Evolutionary conservation across 2,113 vertebrate genomes (phyloP).

Genomic region (Silurus glanis): DNA sequence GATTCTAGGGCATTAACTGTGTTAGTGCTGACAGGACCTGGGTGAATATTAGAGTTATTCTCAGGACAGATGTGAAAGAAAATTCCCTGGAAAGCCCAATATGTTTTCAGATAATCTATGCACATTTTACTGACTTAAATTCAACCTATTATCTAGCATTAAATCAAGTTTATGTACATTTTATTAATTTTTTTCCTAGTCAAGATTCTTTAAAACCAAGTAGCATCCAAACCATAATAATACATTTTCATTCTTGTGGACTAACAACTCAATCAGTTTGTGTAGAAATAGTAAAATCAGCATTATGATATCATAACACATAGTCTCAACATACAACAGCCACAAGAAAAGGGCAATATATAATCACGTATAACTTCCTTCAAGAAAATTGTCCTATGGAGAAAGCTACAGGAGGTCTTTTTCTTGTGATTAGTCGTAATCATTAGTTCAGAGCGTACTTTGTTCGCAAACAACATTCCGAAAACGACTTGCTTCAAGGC

Average conservation of each 20-base stretch:
- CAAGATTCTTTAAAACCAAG: too few species aligned
- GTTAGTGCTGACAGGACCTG: slow-evolving; percentile 45
- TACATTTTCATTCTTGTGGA: background rate
- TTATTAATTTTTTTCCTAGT: too few species aligned
- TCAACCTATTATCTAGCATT: background rate
- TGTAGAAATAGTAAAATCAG: background rate
- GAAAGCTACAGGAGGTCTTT: background rate
- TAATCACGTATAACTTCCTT: background rate
- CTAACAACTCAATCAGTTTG: background rate
- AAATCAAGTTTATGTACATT: background rate
- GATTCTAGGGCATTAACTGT: slow-evolving; percentile 58
- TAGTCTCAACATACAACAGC: background rate
- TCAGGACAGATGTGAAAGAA: slow-evolving; percentile 33
- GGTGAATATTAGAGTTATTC: slow-evolving; percentile 15
- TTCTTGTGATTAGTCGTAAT: background rate
- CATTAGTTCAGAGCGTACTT: background rate
- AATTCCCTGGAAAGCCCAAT: background rate
- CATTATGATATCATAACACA: background rate
- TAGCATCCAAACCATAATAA: too few species aligned
- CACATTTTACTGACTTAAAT: background rate
- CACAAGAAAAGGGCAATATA: background rate
- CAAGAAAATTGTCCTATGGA: background rate
- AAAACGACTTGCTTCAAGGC: background rate
- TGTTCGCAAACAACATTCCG: background rate
- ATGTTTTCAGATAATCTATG: background rate